These are phyloP conservation scores for Balaenoptera acutorostrata DNA, from an alignment of 2,113 vertebrate genomes.

Conservation along the genomic window DNA sequence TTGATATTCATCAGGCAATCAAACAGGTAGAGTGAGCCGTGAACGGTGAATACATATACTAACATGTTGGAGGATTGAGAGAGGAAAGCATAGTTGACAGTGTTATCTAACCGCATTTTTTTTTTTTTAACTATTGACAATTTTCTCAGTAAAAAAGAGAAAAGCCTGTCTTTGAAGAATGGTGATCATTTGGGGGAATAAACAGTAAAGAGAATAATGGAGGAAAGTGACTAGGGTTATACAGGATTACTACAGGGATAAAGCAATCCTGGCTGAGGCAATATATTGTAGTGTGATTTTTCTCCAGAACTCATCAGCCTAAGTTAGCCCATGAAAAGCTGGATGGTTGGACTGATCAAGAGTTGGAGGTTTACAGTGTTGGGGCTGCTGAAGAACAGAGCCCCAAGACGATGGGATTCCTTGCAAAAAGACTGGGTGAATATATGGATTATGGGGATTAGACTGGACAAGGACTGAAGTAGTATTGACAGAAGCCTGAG, in stretches of 20 bases:
- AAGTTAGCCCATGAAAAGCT: neutral
- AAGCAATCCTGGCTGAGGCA: neutral
- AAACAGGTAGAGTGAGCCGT: neutral
- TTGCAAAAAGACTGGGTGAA: neutral
- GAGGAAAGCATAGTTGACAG: neutral
- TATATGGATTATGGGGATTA: neutral
- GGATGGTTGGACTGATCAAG: neutral
- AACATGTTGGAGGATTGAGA: neutral
- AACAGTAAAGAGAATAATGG: neutral
- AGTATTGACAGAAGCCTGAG: neutral
- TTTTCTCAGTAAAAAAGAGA: neutral
- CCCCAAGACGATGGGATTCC: neutral
- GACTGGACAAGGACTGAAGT: neutral
- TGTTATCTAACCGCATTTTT: neutral
- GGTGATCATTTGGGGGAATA: neutral
- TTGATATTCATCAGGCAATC: neutral
- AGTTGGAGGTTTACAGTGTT: neutral
- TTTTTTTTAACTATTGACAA: neutral
- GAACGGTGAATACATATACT: neutral
- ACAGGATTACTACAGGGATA: neutral
- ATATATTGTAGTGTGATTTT: neutral
- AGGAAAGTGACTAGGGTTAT: neutral
- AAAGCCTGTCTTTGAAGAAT: neutral
- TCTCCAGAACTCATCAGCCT: neutral
- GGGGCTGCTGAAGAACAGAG: neutral